phyloP scores from a whole-genome alignment of 2,113 vertebrate genomes.

The Alectura lathami region DNA sequence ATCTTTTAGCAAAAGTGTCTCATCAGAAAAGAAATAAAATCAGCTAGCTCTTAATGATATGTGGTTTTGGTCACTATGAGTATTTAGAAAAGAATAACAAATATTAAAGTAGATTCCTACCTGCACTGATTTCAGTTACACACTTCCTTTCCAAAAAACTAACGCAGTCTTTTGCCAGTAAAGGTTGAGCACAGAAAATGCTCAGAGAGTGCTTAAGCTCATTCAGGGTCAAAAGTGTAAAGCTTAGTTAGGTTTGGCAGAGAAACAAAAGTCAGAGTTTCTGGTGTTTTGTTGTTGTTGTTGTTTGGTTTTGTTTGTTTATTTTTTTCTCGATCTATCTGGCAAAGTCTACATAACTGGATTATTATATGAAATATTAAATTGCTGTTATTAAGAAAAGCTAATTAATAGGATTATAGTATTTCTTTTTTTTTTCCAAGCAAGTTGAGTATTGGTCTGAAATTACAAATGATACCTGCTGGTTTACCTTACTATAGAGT shows the following conservation, averaged over 20 bases:
- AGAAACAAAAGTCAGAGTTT: neutral
- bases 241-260: neutral
- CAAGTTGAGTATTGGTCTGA: neutral
- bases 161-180: neutral
- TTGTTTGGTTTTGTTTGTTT: neutral
- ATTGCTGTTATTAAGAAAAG: neutral
- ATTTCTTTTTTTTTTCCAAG: neutral
- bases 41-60: neutral
- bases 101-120: neutral
- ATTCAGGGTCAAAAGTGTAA: neutral
- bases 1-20: neutral
- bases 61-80: neutral
- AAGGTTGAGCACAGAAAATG: neutral
- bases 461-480: neutral
- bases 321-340: neutral
- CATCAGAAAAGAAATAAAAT: neutral
- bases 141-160: neutral
- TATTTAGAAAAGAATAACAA: neutral
- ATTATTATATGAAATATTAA: neutral
- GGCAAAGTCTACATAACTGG: neutral
- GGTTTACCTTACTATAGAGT: neutral
- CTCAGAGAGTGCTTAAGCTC: neutral
- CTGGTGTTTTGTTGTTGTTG: neutral
- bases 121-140: neutral
- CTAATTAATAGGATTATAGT: neutral